Evolutionary conservation across 2,113 vertebrate genomes (phyloP), one percentile per base, ranked within the genome.

Genomic region (Manacus vitellinus): DNA sequence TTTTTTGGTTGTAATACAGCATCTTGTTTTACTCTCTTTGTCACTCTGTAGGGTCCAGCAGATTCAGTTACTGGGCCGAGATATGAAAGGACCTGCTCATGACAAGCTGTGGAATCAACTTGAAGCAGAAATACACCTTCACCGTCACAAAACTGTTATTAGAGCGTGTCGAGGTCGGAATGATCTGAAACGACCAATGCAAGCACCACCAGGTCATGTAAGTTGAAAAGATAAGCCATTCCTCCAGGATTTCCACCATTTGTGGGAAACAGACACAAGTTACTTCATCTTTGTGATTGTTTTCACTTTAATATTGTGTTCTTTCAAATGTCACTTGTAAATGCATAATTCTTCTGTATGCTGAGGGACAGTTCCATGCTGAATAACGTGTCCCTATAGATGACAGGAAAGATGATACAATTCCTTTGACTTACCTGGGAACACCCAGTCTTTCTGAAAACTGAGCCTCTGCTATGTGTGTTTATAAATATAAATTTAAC

Each of bases 21-120:
- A 3, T 44, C 5, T 54, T 93, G 31, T 72, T 73, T 75, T 52
- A 54, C 51, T 78, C 25, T 61, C 25, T 66, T 67, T 51, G 30
- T 43, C n/a, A 15, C 73, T 89, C 3, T 58, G 22, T 81, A 99
- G 99, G 88, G 99, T 99, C 49, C 99, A 99, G 89, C 99, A 99
- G 97, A 99, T 99, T 94, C 99, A 99, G 71, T 97, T 99, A 87
- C 96, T 99, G 88, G 99, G 99, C 78, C 98, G 99, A 55, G 99
- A 99, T 97, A 99, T 99, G 99, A 99, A 99, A 88, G 99, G 99
- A 21, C 99, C 99, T 14, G 99, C 99, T 89, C 99, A 99, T 4
- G 99, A 99, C 96, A 99, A 99, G 95, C 98, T 99, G 82, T 99
- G 99, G 99, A 99, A 99, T 97, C 99, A 99, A 35, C 94, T 99